These are phyloP conservation scores for Caenorhabditis macrosperma DNA, from an alignment of 2,888 invertebrate genomes.

Conservation along the genomic window DNA sequence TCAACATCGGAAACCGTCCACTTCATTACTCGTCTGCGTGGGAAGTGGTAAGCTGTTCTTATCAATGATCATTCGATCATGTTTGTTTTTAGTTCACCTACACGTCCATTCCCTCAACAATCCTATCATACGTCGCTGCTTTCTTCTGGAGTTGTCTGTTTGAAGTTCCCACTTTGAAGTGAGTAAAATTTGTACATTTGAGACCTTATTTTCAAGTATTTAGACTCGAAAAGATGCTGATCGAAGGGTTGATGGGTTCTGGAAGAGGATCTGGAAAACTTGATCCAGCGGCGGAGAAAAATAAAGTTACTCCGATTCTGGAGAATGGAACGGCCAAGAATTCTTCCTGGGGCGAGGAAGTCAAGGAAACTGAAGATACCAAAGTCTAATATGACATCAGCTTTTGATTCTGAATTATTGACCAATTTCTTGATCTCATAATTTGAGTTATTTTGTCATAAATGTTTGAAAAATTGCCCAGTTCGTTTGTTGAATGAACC, in stretches of 20 bases:
- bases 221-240: conserved; percentile 58
- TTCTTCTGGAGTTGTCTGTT: conserved; percentile 65
- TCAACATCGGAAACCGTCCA: conserved; percentile 52
- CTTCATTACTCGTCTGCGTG: conserved; percentile 52
- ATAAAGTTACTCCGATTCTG: conserved; percentile 7
- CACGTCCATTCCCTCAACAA: conserved; percentile 49
- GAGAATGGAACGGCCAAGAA: not conserved
- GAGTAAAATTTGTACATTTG: not conserved
- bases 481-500: no score
- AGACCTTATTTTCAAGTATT: not conserved
- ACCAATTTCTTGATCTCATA: conserved; percentile 1
- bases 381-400: conserved; percentile 7
- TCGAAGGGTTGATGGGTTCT: conserved; percentile 45
- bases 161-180: conserved; percentile 60
- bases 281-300: not conserved
- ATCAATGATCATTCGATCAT: not conserved
- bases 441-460: no score
- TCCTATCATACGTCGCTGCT: conserved; percentile 56
- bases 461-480: no score
- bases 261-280: conserved; percentile 28
- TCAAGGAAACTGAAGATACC: conserved; percentile 22
- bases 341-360: conserved; percentile 16
- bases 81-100: conserved; percentile 47
- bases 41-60: conserved; percentile 48
- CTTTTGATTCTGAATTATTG: not conserved